phyloP scores from a whole-genome alignment of 2,113 vertebrate genomes.

The Caloenas nicobarica region DNA sequence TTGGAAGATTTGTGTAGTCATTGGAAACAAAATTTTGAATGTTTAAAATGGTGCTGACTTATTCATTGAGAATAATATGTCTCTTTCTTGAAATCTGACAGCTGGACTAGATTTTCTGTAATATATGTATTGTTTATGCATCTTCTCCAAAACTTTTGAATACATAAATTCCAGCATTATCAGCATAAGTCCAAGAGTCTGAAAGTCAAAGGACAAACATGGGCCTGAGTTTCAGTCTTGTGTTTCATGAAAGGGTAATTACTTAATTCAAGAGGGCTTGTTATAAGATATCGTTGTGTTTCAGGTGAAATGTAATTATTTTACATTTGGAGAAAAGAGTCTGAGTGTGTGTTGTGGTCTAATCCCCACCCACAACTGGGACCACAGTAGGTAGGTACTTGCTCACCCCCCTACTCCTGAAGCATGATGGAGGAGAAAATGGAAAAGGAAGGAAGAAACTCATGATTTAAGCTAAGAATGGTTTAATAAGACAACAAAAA shows the following conservation, averaged over 20 bases:
- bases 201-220: background rate
- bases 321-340: background rate
- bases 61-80: background rate
- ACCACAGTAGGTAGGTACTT: too few species aligned
- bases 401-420: too few species aligned
- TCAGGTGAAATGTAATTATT: background rate
- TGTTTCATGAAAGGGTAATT: background rate
- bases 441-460: too few species aligned
- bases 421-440: too few species aligned
- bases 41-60: background rate
- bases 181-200: background rate
- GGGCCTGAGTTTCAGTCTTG: background rate
- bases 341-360: background rate
- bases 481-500: too few species aligned
- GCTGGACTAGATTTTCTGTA: background rate
- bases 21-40: background rate
- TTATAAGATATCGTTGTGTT: background rate
- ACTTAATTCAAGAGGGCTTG: background rate
- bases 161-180: background rate
- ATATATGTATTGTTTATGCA: fast-evolving
- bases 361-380: too few species aligned
- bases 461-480: too few species aligned
- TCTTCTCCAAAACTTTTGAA: background rate
- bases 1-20: background rate
- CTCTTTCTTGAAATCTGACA: background rate